Evolutionary conservation across 2,113 vertebrate genomes (phyloP).

Genomic region (Sterrhoptilus dennistouni): DNA sequence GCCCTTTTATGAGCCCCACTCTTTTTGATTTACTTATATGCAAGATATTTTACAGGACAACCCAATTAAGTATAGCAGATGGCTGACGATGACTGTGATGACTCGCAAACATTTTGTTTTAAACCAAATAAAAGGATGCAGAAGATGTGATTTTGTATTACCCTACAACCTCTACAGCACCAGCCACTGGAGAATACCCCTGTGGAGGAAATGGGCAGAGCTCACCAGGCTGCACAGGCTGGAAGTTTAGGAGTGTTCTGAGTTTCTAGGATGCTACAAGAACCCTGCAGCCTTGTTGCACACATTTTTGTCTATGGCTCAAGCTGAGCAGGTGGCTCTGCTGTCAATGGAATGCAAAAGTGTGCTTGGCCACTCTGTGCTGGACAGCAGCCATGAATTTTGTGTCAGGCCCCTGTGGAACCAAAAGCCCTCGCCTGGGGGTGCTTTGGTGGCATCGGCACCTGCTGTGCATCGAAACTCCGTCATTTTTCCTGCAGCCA

Average conservation of each 20-base stretch:
- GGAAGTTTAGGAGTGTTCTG: neutral
- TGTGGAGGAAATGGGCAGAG: neutral
- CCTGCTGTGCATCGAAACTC: accelerated
- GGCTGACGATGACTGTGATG: accelerated
- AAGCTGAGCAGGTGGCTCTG: neutral
- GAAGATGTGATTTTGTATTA: neutral
- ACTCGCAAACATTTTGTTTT: neutral
- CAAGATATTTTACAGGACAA: conserved; percentile 15
- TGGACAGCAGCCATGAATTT: accelerated
- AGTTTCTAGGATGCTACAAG: neutral
- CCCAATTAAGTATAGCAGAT: conserved; percentile 2
- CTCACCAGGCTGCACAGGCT: neutral
- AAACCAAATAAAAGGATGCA: neutral
- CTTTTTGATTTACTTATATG: conserved; percentile 26
- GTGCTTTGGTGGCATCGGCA: neutral
- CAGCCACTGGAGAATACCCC: neutral
- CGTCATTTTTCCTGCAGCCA: neutral
- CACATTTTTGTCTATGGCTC: neutral
- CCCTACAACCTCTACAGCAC: neutral
- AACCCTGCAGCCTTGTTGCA: neutral
- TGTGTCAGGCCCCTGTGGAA: neutral
- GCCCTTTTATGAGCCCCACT: neutral
- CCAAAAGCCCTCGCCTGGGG: accelerated
- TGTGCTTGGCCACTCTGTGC: neutral
- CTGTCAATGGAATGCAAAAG: neutral